Percentiles rank a stretch among this genome's conserved stretches.
These are phyloP conservation scores for Accipiter virgatus DNA, from an alignment of 2,113 vertebrate species.

Conservation along the genomic window DNA sequence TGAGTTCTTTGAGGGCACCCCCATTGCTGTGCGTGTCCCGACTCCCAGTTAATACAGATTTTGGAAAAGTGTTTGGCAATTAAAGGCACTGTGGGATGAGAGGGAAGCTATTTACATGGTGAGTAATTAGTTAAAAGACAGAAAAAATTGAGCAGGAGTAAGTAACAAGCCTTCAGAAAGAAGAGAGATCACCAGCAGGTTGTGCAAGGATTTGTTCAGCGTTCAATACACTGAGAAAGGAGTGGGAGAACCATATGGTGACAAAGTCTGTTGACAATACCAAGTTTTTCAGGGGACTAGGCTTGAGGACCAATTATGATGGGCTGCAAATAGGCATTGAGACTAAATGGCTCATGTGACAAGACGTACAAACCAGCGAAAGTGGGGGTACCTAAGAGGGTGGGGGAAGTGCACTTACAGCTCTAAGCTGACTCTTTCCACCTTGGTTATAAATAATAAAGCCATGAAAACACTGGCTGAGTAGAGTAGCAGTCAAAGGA, in stretches of 20 bases:
- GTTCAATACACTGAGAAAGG: neutral
- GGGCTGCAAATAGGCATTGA: neutral
- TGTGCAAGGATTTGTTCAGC: neutral
- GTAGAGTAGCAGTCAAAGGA: neutral
- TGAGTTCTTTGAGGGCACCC: neutral
- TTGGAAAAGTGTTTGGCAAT: neutral
- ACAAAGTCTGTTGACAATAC: neutral
- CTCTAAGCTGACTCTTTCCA: neutral
- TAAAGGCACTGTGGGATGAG: neutral
- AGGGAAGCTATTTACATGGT: neutral
- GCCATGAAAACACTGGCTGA: neutral
- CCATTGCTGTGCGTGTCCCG: neutral
- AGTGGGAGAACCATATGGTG: neutral
- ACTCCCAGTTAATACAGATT: neutral
- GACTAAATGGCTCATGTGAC: neutral
- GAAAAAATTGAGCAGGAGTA: neutral
- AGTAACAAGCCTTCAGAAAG: neutral
- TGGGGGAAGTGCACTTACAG: neutral
- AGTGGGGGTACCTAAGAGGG: fast-evolving
- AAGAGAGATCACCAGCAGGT: neutral
- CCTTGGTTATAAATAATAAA: neutral
- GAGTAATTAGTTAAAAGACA: neutral
- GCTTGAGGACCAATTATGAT: neutral
- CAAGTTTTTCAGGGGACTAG: neutral
- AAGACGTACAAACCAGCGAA: neutral